Evolutionary conservation across 2,113 vertebrate genomes (phyloP).

Genomic region (Muntiacus muntjak): DNA sequence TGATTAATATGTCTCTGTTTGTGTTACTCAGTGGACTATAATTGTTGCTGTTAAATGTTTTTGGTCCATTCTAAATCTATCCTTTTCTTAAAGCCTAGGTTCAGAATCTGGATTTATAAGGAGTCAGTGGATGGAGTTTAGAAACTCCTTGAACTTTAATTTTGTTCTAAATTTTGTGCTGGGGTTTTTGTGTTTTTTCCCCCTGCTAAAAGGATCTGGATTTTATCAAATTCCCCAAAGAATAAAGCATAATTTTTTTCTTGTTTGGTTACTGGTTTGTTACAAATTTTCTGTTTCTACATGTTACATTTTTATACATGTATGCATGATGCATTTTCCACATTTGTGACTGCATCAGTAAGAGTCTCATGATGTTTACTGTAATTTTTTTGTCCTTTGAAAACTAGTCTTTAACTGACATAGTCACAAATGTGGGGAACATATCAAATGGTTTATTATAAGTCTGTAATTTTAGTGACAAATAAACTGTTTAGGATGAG

Average conservation of each 20-base stretch:
- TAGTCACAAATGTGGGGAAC: neutral
- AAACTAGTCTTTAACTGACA: neutral
- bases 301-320: neutral
- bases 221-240: neutral
- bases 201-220: neutral
- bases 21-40: constrained; percentile 12
- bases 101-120: neutral
- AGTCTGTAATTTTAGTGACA: neutral
- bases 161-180: neutral
- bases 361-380: neutral
- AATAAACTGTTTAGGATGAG: neutral
- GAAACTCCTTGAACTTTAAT: neutral
- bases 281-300: neutral
- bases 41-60: constrained; percentile 20
- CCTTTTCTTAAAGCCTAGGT: neutral
- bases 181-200: neutral
- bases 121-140: neutral
- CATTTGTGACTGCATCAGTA: neutral
- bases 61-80: neutral
- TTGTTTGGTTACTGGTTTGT: neutral
- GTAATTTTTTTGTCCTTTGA: neutral
- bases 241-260: neutral
- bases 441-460: neutral
- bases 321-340: neutral
- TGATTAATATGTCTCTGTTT: constrained; percentile 54